A percentile compares a stretch with the other conserved stretches of the same genome.
Evolutionary conservation across 1,140 invertebrate species (phyloP).

Genomic region (Nasonia longicornis): DNA sequence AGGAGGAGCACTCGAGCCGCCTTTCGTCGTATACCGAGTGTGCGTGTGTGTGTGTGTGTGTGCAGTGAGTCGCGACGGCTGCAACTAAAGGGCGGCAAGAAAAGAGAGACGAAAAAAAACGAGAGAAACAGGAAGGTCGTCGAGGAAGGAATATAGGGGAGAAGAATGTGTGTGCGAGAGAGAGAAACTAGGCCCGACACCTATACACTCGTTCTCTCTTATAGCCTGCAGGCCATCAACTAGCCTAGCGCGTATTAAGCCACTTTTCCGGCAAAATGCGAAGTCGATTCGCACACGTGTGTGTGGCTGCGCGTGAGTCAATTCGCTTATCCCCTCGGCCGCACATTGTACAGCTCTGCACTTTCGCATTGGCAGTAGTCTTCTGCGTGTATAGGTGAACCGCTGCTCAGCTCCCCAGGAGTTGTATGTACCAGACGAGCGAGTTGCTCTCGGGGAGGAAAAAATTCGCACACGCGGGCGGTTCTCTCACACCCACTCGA

Average conservation of each 20-base stretch:
- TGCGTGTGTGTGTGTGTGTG: neutral
- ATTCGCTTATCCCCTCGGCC: conserved; percentile 38
- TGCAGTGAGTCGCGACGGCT: conserved; percentile 25
- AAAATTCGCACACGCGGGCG: conserved; percentile 25
- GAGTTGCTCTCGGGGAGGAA: neutral
- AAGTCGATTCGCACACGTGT: neutral
- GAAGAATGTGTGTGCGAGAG: conserved; percentile 11
- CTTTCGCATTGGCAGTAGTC: neutral
- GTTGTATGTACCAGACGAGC: neutral
- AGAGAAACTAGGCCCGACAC: neutral
- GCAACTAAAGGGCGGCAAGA: conserved; percentile 27
- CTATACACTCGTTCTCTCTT: neutral
- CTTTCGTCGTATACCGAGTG: neutral
- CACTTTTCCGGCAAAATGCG: conserved; percentile 38
- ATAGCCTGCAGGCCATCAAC: neutral
- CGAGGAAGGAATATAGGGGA: conserved; percentile 8
- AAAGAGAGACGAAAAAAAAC: conserved; percentile 4
- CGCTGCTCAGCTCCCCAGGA: neutral
- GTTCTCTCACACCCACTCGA: neutral
- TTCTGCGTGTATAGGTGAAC: too few species aligned
- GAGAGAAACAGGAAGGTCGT: neutral
- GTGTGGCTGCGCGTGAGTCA: conserved; percentile 32
- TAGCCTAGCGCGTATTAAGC: conserved; percentile 23
- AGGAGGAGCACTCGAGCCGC: conserved; percentile 36
- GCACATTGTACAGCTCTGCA: conserved; percentile 7